Evolutionary conservation across 2,888 invertebrate species (phyloP).

Genomic region (Phaedon cochleariae): DNA sequence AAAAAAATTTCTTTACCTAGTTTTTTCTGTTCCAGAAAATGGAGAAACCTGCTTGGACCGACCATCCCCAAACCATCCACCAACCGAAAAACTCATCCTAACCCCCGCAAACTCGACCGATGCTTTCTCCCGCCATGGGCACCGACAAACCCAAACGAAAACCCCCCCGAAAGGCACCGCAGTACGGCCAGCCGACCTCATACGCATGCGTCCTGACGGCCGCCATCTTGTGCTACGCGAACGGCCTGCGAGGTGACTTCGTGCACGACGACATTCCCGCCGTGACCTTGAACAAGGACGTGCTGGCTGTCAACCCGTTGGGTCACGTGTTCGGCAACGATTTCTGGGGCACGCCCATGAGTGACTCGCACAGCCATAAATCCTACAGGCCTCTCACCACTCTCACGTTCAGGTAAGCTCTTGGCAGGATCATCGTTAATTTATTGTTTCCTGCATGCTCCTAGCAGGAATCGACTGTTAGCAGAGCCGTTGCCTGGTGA

Average conservation of each 20-base stretch:
- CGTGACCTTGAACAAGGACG: constrained; percentile 82
- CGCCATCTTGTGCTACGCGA: constrained; percentile 75
- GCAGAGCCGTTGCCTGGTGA: no score
- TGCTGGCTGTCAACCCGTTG: constrained; percentile 72
- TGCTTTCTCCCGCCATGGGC: not conserved
- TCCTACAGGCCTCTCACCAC: constrained; percentile 87
- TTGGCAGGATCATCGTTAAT: no score
- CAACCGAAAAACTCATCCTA: no score
- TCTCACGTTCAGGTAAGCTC: constrained; percentile 86
- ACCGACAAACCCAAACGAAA: not conserved
- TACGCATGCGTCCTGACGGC: constrained; percentile 69
- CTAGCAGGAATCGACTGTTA: no score
- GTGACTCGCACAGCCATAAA: constrained; percentile 83
- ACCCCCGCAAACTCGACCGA: not conserved
- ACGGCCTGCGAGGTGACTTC: constrained; percentile 81
- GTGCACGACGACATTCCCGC: constrained; percentile 91
- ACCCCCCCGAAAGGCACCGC: not conserved
- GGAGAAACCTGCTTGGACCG: no score
- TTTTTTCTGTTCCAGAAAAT: no score
- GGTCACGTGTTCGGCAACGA: constrained; percentile 76
- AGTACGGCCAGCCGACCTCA: constrained; percentile 64
- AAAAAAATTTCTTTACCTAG: no score
- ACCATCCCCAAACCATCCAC: no score
- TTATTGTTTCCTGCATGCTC: no score
- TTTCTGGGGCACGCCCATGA: constrained; percentile 91